phyloP scores from a whole-genome alignment of 2,113 vertebrate species.

The Nesogale talazaci region DNA sequence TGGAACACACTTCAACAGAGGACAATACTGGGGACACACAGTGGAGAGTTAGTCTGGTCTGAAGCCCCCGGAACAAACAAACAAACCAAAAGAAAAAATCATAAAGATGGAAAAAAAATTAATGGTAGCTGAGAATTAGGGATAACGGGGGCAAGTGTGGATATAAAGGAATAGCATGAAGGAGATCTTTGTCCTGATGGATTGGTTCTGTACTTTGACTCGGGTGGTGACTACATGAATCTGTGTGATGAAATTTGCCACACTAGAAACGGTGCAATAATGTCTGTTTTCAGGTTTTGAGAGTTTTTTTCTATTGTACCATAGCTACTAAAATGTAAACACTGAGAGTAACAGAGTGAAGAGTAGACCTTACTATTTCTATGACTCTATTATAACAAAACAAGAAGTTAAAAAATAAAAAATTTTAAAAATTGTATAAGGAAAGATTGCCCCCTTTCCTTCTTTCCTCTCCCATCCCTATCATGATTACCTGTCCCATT shows the following conservation, averaged over 20 bases:
- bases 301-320: not conserved
- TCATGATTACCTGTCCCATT: slow-evolving; percentile 13
- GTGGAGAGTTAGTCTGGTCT: no score
- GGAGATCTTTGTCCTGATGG: not conserved
- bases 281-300: not conserved
- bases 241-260: not conserved
- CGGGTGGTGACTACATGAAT: not conserved
- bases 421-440: not conserved
- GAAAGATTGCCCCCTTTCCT: not conserved
- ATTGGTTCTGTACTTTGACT: not conserved
- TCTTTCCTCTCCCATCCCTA: not conserved
- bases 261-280: not conserved
- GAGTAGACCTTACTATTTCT: not conserved
- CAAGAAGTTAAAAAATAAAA: not conserved
- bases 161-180: not conserved
- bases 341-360: not conserved
- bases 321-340: not conserved
- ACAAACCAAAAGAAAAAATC: no score
- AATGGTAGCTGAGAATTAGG: not conserved
- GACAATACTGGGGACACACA: no score
- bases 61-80: no score
- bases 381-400: slow-evolving; percentile 14
- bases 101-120: not conserved
- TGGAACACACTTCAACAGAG: no score
- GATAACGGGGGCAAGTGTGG: not conserved